These are phyloP conservation scores for Seriola quinqueradiata DNA, from an alignment of 2,113 vertebrate genomes.

Conservation along the genomic window DNA sequence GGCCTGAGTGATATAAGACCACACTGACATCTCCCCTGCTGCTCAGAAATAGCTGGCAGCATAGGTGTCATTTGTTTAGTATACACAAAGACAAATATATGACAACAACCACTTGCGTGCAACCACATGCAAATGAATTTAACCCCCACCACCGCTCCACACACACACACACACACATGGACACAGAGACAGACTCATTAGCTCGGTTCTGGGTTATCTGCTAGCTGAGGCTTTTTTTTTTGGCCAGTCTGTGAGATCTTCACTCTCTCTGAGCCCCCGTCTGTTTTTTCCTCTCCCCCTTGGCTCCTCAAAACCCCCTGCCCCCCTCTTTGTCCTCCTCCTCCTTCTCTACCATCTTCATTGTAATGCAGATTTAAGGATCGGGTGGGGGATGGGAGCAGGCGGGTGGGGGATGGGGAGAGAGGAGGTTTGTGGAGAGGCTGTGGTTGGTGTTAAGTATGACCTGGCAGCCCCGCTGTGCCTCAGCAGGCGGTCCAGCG, in stretches of 20 bases:
- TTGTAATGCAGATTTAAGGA: constrained; percentile 80
- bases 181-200: constrained; percentile 34
- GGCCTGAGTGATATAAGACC: neutral
- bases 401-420: constrained; percentile 35
- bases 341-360: constrained; percentile 53
- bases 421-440: constrained; percentile 48
- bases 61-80: constrained; percentile 50
- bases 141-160: constrained; percentile 22
- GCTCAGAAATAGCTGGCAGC: constrained; percentile 34
- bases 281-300: constrained; percentile 17
- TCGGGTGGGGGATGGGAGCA: constrained; percentile 62
- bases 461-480: constrained; percentile 72
- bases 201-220: constrained; percentile 51
- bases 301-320: constrained; percentile 24
- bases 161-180: constrained; percentile 4
- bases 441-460: constrained; percentile 74
- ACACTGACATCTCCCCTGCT: constrained; percentile 28
- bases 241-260: constrained; percentile 63
- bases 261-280: constrained; percentile 57
- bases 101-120: constrained; percentile 55
- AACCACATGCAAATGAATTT: constrained; percentile 58
- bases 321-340: neutral
- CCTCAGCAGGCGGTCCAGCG: constrained; percentile 63
- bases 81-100: constrained; percentile 54
- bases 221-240: constrained; percentile 18